Evolutionary conservation across 2,888 invertebrate species (phyloP).

Genomic region (Chrysina gloriosa): DNA sequence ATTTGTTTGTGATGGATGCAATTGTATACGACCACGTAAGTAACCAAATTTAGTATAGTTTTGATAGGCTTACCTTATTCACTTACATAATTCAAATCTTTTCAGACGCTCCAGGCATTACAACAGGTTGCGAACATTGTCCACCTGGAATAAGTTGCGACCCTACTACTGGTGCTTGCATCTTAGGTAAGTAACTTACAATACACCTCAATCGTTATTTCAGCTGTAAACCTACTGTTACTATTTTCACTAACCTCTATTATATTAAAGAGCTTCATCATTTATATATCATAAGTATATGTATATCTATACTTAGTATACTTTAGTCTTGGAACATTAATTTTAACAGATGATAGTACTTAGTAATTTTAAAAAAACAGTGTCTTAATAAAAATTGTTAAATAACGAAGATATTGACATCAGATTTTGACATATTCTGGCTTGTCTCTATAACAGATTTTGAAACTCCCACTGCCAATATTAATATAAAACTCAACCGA

Average conservation of each 20-base stretch:
- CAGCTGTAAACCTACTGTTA: slow-evolving; percentile 53
- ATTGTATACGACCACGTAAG: slow-evolving; percentile 67
- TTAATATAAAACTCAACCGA: no score
- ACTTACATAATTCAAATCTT: background rate
- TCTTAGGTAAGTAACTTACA: slow-evolving; percentile 76
- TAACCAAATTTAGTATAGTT: background rate
- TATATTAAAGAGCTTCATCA: background rate
- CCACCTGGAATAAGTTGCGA: slow-evolving; percentile 83
- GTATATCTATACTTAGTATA: no score
- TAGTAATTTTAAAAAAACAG: no score
- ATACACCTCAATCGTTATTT: background rate
- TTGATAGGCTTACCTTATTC: background rate
- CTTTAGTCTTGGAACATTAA: no score
- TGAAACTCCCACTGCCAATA: no score
- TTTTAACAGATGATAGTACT: no score
- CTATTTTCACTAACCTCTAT: slow-evolving; percentile 57
- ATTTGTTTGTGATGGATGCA: slow-evolving; percentile 77
- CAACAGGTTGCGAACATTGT: slow-evolving; percentile 78
- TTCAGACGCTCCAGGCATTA: slow-evolving; percentile 48
- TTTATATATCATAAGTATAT: background rate
- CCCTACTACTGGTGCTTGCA: slow-evolving; percentile 83
- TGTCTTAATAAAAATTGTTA: no score
- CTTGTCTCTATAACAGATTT: no score
- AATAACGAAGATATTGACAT: no score
- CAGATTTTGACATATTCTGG: no score